Evolutionary conservation across 2,888 invertebrate species (phyloP).

Genomic region (Andrena fulva): DNA sequence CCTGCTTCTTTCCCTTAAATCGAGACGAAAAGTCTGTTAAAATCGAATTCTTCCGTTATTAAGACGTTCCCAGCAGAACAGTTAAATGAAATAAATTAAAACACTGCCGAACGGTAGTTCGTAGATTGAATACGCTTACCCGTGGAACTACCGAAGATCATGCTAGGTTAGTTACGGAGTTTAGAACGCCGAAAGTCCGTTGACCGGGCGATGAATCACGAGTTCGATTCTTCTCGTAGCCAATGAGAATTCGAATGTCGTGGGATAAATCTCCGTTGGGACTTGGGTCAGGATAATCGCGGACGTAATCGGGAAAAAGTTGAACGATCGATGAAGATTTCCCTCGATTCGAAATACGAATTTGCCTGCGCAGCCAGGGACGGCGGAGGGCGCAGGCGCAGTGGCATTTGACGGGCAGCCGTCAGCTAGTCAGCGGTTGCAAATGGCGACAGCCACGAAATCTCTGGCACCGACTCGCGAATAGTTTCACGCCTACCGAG

Average conservation of each 20-base stretch:
- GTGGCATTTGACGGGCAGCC: conserved; percentile 71
- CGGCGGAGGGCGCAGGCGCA: conserved; percentile 62
- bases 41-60: no score
- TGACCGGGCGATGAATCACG: background rate
- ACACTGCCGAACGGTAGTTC: no score
- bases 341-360: conserved; percentile 60
- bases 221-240: background rate
- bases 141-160: background rate
- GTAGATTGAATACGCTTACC: background rate
- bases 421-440: conserved; percentile 82
- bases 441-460: conserved; percentile 84
- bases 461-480: conserved; percentile 80
- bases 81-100: no score
- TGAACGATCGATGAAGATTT: conserved; percentile 42
- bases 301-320: conserved; percentile 4
- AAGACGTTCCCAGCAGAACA: no score
- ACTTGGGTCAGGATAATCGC: background rate
- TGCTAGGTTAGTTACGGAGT: background rate
- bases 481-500: conserved; percentile 79
- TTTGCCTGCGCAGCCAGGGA: conserved; percentile 54
- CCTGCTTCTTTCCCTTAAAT: no score
- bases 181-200: background rate
- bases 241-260: background rate
- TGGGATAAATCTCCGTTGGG: background rate
- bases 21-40: no score